Percentiles rank a stretch among this genome's conserved stretches.
Conservation (phyloP, 1,140 invertebrate species). For the Thaumatotibia leucotreta region DNA sequence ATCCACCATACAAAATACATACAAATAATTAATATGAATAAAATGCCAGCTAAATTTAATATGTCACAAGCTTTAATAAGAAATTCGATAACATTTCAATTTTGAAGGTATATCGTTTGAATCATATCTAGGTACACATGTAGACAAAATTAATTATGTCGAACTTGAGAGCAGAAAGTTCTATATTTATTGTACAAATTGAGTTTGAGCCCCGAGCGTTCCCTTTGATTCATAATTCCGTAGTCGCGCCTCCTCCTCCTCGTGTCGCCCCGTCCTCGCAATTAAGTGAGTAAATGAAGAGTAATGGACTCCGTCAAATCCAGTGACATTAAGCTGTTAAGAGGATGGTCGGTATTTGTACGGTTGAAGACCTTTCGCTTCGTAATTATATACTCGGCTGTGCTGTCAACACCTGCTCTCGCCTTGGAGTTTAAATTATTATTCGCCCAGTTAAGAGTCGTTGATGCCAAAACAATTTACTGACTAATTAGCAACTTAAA, state of each 20-base stretch:
- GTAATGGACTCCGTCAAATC: conserved; percentile 12
- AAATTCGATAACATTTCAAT: background rate
- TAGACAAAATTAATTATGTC: background rate
- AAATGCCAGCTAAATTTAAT: too few relatives aligned
- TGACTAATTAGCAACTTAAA: background rate
- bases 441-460: background rate
- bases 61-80: too few relatives aligned
- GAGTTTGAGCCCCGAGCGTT: background rate
- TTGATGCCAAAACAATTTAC: background rate
- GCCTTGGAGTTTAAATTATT: background rate
- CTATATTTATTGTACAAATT: background rate
- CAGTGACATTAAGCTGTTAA: conserved; percentile 3
- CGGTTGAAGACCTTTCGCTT: background rate
- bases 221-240: background rate
- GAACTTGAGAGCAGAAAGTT: background rate
- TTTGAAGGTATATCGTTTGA: too few relatives aligned
- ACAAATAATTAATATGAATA: too few relatives aligned
- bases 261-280: background rate
- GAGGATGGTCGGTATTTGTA: background rate
- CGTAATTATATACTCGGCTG: background rate
- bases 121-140: too few relatives aligned
- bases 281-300: conserved; percentile 11
- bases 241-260: background rate
- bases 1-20: too few relatives aligned
- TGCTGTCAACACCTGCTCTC: background rate